Base-by-base conservation (phyloP, 2,888 invertebrate species). In the Hirtodrosophila histrioides region DNA sequence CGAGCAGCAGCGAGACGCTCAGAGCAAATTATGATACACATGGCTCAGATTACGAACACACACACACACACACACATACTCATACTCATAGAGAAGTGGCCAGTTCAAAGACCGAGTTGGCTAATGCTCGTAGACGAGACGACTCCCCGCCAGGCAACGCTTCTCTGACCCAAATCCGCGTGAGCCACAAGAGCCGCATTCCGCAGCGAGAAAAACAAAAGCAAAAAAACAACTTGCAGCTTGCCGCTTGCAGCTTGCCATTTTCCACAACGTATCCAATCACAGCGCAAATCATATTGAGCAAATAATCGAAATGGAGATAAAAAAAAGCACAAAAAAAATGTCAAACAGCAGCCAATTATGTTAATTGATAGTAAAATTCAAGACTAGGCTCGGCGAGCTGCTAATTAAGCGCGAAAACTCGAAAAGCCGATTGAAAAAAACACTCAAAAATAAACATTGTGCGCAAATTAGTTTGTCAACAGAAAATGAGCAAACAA, bases 291-390 rank as follows among this genome's bases (percentile, higher is more conserved):
- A 81, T 78, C 68, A 66, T 62, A 67, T 80, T 77, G 78, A 65
- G 63, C 60, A 76, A 64, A 67, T 69, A 58, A 71, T 67, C 68
- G 24, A 66, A 53, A 58, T 4, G 36, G 1, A 49, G 29, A 36
- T 4, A 48, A 35, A 36, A 8, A 48, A 35, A 44, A 41, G 43
- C 9, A 27, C 11, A 27, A 12, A 17, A 27, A 56, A 53, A 54
- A 69, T 41, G 36, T 37, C 58, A 36, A 60, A 43, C 48, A 37
- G 60, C 79, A 62, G 68, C 78, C 84, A 82, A 82, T 82, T 86
- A 82, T 82, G 84, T 78, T 82, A 86, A 82, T 82, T 86, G 75
- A 75, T 80, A 70, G 78, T 75, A 83, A 86, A 82, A 86, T 77
- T 75, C 84, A 69, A 69, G 55, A 40, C 53, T 61, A 50, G 71